These are phyloP conservation scores for Hypomesus transpacificus DNA, from an alignment of 2,113 vertebrate species.

Conservation along the genomic window DNA sequence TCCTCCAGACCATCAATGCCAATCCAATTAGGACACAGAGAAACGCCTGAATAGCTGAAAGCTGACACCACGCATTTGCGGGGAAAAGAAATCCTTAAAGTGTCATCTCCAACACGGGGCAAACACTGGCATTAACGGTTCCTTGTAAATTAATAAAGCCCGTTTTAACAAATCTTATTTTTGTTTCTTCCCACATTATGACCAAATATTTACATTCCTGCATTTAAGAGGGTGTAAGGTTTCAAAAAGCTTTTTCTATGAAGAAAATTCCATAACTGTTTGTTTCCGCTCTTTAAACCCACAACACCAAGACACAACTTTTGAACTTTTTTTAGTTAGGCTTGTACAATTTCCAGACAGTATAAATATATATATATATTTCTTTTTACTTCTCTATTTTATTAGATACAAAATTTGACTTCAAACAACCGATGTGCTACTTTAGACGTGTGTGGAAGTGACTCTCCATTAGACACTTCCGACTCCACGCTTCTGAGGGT, in stretches of 20 bases:
- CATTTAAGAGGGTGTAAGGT: conserved; percentile 88
- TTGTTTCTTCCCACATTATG: conserved; percentile 80
- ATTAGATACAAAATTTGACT: background rate
- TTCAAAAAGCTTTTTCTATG: conserved; percentile 80
- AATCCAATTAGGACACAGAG: conserved; percentile 82
- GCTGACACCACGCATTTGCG: conserved; percentile 82
- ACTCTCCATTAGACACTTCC: no score
- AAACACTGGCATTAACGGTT: conserved; percentile 77
- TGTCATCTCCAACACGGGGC: conserved; percentile 75
- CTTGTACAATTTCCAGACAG: no score
- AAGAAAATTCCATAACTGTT: conserved; percentile 70
- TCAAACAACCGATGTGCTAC: background rate
- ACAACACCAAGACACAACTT: no score
- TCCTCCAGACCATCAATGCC: conserved; percentile 82
- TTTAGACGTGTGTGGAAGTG: background rate
- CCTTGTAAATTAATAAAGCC: conserved; percentile 85
- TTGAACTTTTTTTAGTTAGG: no score
- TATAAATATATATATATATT: no score
- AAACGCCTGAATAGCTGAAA: conserved; percentile 79
- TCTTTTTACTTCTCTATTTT: no score
- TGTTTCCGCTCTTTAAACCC: conserved; percentile 26
- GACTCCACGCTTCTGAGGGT: no score
- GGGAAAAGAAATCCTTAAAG: conserved; percentile 78
- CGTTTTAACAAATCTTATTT: conserved; percentile 87
- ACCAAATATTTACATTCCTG: conserved; percentile 98